These are phyloP conservation scores for Oreochromis spilurus DNA, from an alignment of 2,113 vertebrate genomes.

Conservation along the genomic window DNA sequence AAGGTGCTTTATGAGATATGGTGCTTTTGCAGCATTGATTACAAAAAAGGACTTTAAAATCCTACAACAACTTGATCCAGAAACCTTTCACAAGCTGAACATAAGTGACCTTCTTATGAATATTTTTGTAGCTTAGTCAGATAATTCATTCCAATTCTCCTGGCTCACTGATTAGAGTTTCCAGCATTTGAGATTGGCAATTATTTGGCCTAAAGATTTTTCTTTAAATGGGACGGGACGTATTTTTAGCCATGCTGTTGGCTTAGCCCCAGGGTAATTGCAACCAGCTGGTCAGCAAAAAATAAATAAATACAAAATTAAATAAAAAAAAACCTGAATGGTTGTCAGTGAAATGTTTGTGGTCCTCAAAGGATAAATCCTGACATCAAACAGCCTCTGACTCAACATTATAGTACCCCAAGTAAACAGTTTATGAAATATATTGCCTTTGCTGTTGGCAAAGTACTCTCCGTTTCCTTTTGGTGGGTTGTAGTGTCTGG, in stretches of 20 bases:
- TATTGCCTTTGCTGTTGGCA: background rate
- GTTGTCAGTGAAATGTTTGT: background rate
- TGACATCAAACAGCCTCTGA: background rate
- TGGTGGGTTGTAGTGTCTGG: background rate
- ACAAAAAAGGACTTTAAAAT: background rate
- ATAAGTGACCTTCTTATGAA: constrained; percentile 19
- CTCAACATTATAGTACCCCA: background rate
- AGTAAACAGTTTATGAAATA: background rate
- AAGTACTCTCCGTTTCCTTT: background rate
- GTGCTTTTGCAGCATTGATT: background rate
- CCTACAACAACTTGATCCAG: background rate
- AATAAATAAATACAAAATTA: background rate
- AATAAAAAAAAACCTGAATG: background rate
- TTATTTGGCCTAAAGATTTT: background rate
- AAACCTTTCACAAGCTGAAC: background rate
- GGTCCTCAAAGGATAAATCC: background rate
- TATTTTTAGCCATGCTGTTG: background rate
- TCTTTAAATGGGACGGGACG: background rate
- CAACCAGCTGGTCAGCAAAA: background rate
- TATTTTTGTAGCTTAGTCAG: background rate
- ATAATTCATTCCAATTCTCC: background rate
- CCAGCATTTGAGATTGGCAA: background rate
- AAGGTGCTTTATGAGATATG: background rate
- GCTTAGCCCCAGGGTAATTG: background rate
- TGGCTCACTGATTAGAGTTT: background rate